Evolutionary conservation across 2,888 invertebrate genomes (phyloP).

Genomic region (Idaea straminata): DNA sequence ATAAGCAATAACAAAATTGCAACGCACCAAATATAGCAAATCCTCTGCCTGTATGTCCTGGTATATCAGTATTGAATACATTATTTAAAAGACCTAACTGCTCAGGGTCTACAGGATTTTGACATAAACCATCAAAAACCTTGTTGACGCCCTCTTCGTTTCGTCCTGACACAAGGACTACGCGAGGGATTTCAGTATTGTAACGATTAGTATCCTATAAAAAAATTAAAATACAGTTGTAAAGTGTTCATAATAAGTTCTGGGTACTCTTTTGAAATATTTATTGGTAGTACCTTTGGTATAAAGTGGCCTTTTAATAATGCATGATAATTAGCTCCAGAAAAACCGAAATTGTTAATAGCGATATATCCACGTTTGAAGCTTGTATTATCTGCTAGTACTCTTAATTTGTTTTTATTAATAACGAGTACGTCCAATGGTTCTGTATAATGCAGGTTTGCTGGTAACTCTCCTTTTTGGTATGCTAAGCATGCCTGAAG

Average conservation of each 20-base stretch:
- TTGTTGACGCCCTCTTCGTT: conserved; percentile 62
- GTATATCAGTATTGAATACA: conserved; percentile 61
- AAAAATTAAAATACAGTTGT: neutral
- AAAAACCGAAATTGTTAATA: conserved; percentile 42
- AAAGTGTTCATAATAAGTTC: neutral
- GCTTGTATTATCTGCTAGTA: conserved; percentile 37
- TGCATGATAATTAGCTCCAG: conserved; percentile 42
- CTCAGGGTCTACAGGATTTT: conserved; percentile 61
- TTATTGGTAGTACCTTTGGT: conserved; percentile 36
- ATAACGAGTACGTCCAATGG: conserved; percentile 35
- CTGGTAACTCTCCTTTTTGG: conserved; percentile 44
- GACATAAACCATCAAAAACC: conserved; percentile 48
- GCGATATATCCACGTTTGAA: conserved; percentile 45
- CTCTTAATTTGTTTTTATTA: conserved; percentile 38
- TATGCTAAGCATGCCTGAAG: conserved; percentile 48
- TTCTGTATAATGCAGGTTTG: conserved; percentile 47
- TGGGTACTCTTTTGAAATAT: neutral
- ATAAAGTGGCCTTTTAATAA: conserved; percentile 47
- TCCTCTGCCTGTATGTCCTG: conserved; percentile 83
- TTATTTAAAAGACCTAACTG: conserved; percentile 70
- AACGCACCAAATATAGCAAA: conserved; percentile 69
- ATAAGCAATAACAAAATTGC: neutral
- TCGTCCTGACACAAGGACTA: conserved; percentile 78
- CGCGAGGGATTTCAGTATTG: conserved; percentile 52
- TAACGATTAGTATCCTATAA: conserved; percentile 42